Evolutionary conservation across 2,888 invertebrate species (phyloP).

Genomic region (Drosophila longiperda): DNA sequence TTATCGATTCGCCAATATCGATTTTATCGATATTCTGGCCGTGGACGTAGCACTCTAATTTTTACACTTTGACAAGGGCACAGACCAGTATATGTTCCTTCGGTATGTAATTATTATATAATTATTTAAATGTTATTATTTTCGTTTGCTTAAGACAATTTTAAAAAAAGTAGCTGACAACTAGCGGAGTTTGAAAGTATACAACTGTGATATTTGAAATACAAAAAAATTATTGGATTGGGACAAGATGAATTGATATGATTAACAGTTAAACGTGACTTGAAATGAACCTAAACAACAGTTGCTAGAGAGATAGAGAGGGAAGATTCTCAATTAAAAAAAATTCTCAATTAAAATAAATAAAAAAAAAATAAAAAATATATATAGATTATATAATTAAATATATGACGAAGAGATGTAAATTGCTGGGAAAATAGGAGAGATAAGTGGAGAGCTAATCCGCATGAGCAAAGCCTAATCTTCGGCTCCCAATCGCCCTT

Average conservation of each 20-base stretch:
- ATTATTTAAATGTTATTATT: neutral
- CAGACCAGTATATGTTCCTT: too few relatives aligned
- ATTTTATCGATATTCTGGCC: too few relatives aligned
- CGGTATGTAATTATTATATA: too few relatives aligned
- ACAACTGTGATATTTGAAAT: neutral
- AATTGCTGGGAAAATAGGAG: neutral
- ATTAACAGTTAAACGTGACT: neutral
- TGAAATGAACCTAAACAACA: neutral
- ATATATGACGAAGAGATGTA: neutral
- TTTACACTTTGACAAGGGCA: too few relatives aligned
- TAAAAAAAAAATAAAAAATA: neutral
- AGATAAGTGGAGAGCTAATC: neutral
- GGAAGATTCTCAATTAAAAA: neutral
- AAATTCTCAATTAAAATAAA: too few relatives aligned
- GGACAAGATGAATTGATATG: neutral
- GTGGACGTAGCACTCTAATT: too few relatives aligned
- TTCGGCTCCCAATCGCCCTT: constrained; percentile 8
- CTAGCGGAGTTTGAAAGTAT: neutral
- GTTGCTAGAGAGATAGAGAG: neutral
- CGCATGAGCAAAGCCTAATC: neutral
- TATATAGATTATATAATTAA: neutral
- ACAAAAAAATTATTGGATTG: neutral
- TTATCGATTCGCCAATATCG: too few relatives aligned
- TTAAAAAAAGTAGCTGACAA: neutral
- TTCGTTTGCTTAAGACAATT: neutral